Conservation (phyloP, 1,140 invertebrate genomes). For the Euwallacea fornicatus region DNA sequence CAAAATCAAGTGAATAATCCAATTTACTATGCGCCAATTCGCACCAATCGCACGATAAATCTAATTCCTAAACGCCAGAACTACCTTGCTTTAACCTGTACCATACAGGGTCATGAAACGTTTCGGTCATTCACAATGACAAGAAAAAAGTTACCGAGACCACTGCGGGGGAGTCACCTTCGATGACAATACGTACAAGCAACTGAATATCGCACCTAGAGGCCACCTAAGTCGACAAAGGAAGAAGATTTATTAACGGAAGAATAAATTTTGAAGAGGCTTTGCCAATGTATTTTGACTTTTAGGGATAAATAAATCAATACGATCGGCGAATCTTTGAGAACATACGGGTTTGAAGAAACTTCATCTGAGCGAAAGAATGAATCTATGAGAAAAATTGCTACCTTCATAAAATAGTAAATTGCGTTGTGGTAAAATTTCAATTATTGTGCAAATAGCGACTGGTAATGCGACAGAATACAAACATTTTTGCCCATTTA, state of each 20-base stretch:
- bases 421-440: background rate
- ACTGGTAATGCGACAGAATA: constrained; percentile 10
- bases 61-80: background rate
- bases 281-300: constrained; percentile 27
- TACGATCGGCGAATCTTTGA: no score
- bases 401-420: no score
- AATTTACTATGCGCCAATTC: no score
- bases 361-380: no score
- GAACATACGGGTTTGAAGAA: no score
- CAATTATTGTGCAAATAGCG: constrained; percentile 17
- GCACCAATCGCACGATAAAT: background rate
- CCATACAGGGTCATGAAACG: constrained; percentile 1
- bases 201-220: constrained; percentile 22
- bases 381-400: no score
- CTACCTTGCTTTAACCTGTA: background rate
- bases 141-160: constrained; percentile 6
- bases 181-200: constrained; percentile 30
- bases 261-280: constrained; percentile 28
- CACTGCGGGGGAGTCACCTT: constrained; percentile 25
- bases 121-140: constrained; percentile 14
- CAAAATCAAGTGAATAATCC: no score
- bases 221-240: constrained; percentile 28
- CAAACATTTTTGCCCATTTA: constrained; percentile 7
- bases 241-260: constrained; percentile 31
- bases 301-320: constrained; percentile 14